A percentile compares a stretch with the other conserved stretches of the same genome.
Conservation (phyloP, 2,113 vertebrate genomes). For the Hippocampus comes region DNA sequence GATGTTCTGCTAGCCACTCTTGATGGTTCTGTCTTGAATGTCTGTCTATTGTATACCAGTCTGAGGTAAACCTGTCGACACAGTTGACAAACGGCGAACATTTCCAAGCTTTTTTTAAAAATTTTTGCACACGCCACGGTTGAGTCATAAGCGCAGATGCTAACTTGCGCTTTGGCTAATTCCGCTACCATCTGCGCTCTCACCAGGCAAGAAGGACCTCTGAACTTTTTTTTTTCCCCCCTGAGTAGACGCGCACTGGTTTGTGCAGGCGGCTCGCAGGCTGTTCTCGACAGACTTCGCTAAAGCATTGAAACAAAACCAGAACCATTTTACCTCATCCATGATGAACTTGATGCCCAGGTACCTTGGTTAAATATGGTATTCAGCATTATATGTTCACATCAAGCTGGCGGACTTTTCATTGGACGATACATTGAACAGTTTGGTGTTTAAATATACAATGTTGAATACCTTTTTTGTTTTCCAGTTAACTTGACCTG, state of each 20-base stretch:
- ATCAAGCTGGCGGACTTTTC: no score
- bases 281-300: background rate
- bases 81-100: background rate
- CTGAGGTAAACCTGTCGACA: background rate
- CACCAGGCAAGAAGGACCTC: background rate
- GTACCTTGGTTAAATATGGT: background rate
- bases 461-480: no score
- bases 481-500: no score
- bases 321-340: background rate
- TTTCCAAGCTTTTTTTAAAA: background rate
- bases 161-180: background rate
- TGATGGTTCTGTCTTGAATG: background rate
- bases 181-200: conserved; percentile 4
- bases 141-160: background rate
- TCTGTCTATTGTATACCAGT: background rate
- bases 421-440: no score
- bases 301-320: background rate
- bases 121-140: background rate
- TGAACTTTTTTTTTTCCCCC: background rate
- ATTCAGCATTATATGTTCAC: no score
- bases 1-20: background rate
- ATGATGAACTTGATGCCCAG: background rate
- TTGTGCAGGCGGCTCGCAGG: conserved; percentile 1
- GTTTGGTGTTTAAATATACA: no score
- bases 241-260: background rate